Evolutionary conservation across 2,797 vertebrate genomes (phyloP).

Genomic region (Parotocinclus haroldoi): DNA sequence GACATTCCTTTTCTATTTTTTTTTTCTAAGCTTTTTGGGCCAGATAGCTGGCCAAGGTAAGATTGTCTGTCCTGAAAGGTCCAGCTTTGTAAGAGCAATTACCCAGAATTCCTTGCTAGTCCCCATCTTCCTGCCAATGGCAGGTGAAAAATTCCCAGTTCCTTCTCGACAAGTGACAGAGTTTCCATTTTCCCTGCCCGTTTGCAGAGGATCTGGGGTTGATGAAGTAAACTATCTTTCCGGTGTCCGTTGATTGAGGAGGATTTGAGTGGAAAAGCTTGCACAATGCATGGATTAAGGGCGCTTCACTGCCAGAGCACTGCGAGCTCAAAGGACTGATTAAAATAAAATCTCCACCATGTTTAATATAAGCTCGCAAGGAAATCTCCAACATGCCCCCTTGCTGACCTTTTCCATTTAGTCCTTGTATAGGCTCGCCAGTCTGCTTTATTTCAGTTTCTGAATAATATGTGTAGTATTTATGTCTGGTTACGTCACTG

Average conservation of each 20-base stretch:
- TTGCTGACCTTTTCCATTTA: constrained; percentile 31
- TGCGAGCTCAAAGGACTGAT: constrained; percentile 31
- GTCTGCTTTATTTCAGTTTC: constrained; percentile 24
- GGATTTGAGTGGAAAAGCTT: constrained; percentile 40
- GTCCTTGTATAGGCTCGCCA: constrained; percentile 10
- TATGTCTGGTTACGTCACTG: constrained; percentile 34
- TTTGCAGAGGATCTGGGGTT: constrained; percentile 21
- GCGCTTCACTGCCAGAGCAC: constrained; percentile 35
- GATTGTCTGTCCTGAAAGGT: constrained; percentile 20
- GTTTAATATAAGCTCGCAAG: constrained; percentile 36
- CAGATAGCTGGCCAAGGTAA: constrained; percentile 23
- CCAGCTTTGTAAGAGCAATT: constrained; percentile 39
- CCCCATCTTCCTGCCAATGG: constrained; percentile 30
- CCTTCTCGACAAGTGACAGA: constrained; percentile 40
- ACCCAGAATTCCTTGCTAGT: constrained; percentile 21
- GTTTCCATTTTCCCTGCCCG: constrained; percentile 9
- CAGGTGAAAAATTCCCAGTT: constrained; percentile 36
- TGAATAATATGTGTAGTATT: constrained; percentile 19
- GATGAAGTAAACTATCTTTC: constrained; percentile 44
- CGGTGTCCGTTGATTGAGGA: constrained; percentile 46
- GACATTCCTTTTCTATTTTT: background rate
- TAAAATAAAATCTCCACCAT: constrained; percentile 33
- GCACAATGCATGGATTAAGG: constrained; percentile 38
- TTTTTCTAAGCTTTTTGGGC: constrained; percentile 2
- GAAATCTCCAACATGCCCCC: constrained; percentile 41